Conservation (phyloP, 2,113 vertebrate species). For the Sylvia atricapilla region DNA sequence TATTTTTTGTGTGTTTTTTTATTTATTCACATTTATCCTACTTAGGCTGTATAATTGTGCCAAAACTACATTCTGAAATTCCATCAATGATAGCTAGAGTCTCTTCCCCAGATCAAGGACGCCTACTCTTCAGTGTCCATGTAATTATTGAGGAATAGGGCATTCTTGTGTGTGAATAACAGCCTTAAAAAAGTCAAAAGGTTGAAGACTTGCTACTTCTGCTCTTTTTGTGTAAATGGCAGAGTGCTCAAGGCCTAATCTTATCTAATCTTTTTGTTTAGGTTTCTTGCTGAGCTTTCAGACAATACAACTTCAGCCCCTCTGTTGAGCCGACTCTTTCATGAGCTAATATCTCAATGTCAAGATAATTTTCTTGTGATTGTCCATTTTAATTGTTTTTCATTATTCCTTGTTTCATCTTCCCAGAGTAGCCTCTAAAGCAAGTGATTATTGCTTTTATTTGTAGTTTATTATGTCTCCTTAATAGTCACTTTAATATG, state of each 20-base stretch:
- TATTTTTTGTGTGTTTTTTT: neutral
- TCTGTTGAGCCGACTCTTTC: neutral
- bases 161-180: neutral
- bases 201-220: neutral
- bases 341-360: neutral
- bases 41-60: neutral
- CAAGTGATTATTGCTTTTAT: neutral
- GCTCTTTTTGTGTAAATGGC: neutral
- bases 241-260: neutral
- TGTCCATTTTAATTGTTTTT: neutral
- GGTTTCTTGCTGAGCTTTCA: neutral
- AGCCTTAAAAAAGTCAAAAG: neutral
- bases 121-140: neutral
- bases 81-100: neutral
- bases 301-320: neutral
- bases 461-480: neutral
- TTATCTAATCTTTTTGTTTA: constrained; percentile 1
- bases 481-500: neutral
- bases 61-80: neutral
- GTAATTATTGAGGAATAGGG: neutral
- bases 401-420: neutral
- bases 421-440: neutral
- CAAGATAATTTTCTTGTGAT: neutral
- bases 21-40: neutral
- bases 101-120: neutral